Conservation (phyloP, 2,797 vertebrate genomes). For the Falco concolor region DNA sequence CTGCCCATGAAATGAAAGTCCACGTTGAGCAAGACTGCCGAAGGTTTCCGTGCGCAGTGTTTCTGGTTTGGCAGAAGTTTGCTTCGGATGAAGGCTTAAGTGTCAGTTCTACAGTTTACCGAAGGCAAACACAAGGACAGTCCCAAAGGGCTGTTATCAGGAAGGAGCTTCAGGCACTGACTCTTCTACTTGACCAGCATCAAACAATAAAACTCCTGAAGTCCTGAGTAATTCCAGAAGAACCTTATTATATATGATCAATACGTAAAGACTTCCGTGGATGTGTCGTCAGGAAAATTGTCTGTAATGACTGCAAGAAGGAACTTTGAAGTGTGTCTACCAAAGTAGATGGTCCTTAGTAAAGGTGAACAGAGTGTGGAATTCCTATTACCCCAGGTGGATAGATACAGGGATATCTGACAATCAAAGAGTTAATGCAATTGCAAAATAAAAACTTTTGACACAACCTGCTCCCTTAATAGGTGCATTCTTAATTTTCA, state of each 20-base stretch:
- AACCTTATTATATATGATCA: not conserved
- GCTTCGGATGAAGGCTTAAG: not conserved
- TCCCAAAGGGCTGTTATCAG: not conserved
- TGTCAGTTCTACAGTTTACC: not conserved
- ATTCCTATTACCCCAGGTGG: not conserved
- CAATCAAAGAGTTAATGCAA: not conserved
- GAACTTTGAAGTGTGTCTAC: not conserved
- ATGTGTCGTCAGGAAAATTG: not conserved
- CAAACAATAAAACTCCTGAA: not conserved
- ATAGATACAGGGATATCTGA: not conserved
- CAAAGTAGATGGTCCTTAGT: not conserved
- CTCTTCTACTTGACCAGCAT: not conserved
- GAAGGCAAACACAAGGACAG: not conserved
- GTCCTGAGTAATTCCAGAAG: not conserved
- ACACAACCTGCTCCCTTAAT: not conserved
- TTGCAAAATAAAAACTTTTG: not conserved
- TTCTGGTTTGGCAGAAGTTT: not conserved
- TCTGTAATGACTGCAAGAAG: not conserved
- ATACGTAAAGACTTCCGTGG: not conserved
- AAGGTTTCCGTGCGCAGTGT: rapidly evolving
- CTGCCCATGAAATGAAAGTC: not conserved
- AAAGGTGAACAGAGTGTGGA: not conserved
- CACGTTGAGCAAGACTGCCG: rapidly evolving
- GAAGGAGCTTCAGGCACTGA: not conserved
- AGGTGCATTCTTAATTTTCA: conserved; percentile 6